Evolutionary conservation across 2,888 invertebrate genomes (phyloP).

Genomic region (Cosmia trapezina): DNA sequence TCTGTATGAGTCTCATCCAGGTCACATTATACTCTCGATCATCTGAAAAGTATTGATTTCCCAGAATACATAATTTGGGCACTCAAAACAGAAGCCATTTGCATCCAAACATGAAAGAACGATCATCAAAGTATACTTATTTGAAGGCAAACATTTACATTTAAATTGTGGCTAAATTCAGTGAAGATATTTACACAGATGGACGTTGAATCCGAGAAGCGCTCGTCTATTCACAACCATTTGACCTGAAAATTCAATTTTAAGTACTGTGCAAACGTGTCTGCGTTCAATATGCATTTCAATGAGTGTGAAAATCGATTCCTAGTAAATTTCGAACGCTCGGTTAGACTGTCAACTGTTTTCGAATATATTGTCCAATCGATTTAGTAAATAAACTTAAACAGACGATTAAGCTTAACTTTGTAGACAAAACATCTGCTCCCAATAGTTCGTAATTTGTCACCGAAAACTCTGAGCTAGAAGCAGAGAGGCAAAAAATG

Average conservation of each 20-base stretch:
- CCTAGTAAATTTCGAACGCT: slow-evolving; percentile 21
- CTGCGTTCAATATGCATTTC: slow-evolving; percentile 42
- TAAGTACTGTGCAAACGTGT: slow-evolving; percentile 56
- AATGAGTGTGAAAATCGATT: slow-evolving; percentile 55
- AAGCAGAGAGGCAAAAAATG: slow-evolving; percentile 22
- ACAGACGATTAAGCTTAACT: slow-evolving; percentile 23
- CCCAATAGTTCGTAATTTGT: slow-evolving; percentile 22
- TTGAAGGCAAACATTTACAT: slow-evolving; percentile 22
- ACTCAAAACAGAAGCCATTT: background rate
- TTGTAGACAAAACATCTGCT: slow-evolving; percentile 38
- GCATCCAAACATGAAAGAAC: background rate
- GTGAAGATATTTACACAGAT: slow-evolving; percentile 28
- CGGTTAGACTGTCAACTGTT: slow-evolving; percentile 20
- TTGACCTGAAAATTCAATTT: slow-evolving; percentile 59
- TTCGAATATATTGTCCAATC: slow-evolving; percentile 16
- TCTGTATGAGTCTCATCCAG: background rate
- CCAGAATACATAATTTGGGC: too few species aligned
- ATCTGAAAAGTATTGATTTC: background rate
- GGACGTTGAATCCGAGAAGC: slow-evolving; percentile 23
- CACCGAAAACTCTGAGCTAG: slow-evolving; percentile 12
- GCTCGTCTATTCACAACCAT: slow-evolving; percentile 40
- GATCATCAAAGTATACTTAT: background rate
- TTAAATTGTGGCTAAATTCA: slow-evolving; percentile 24
- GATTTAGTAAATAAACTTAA: slow-evolving; percentile 18
- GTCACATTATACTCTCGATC: background rate